Percentiles rank a stretch among this genome's conserved stretches.
phyloP scores from a whole-genome alignment of 2,888 invertebrate genomes.

The Proisotoma minuta region DNA sequence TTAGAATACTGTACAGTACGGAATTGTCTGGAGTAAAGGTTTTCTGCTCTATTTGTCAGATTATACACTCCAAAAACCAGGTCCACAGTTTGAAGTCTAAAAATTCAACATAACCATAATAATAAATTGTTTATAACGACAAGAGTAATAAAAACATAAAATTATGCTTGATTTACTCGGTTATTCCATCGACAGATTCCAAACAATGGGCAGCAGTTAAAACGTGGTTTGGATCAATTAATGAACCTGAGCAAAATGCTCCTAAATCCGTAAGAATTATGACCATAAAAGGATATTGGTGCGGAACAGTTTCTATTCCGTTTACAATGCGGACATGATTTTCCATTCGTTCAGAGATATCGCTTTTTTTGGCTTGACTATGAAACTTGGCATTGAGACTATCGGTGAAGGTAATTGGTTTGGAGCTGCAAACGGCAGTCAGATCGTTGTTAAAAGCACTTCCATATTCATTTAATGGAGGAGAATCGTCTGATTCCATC shows the following conservation, averaged over 20 bases:
- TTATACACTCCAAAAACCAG: constrained; percentile 36
- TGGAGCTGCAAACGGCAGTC: constrained; percentile 35
- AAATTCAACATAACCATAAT: no score
- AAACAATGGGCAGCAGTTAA: constrained; percentile 43
- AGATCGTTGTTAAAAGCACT: constrained; percentile 33
- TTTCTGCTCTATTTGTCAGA: constrained; percentile 35
- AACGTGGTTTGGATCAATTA: constrained; percentile 35
- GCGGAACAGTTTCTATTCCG: constrained; percentile 33
- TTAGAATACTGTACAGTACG: constrained; percentile 24
- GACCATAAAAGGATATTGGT: constrained; percentile 42
- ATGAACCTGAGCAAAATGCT: constrained; percentile 36
- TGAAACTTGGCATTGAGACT: constrained; percentile 15
- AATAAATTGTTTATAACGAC: not conserved
- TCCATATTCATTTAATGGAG: constrained; percentile 26
- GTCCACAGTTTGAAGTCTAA: constrained; percentile 24
- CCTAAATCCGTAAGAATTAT: constrained; percentile 36
- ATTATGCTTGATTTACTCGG: not conserved
- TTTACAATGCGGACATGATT: constrained; percentile 28
- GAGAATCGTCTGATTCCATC: constrained; percentile 19
- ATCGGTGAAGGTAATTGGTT: constrained; percentile 17
- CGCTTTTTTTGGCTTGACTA: not conserved
- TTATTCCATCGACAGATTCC: not conserved
- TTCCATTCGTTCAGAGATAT: not conserved
- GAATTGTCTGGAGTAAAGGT: constrained; percentile 33
- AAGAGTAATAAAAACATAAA: not conserved